Percentiles rank a stretch among this genome's conserved stretches.
These are phyloP conservation scores for Pasiphila rectangulata DNA, from an alignment of 2,888 invertebrate species.

Conservation along the genomic window DNA sequence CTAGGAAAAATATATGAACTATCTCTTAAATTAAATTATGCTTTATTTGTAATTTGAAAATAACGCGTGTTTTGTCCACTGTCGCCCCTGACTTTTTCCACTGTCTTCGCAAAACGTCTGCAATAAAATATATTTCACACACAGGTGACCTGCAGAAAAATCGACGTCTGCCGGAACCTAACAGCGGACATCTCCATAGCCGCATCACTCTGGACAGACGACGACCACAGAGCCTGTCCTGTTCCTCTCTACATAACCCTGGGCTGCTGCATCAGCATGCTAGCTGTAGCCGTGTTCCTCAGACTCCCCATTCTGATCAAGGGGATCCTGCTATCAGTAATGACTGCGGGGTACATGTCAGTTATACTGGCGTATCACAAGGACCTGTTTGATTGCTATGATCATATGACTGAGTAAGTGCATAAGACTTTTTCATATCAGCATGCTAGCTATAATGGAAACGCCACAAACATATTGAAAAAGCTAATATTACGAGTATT, in stretches of 20 bases:
- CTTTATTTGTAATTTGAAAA: too few species aligned
- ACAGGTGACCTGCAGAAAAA: conserved; percentile 72
- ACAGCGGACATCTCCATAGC: conserved; percentile 73
- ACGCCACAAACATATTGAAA: too few species aligned
- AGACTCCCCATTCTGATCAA: conserved; percentile 91
- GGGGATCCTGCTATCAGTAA: conserved; percentile 86
- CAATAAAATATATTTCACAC: conserved; percentile 27
- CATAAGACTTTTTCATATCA: too few species aligned
- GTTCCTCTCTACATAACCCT: conserved; percentile 93
- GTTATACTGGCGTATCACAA: conserved; percentile 91
- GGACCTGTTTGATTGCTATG: conserved; percentile 90
- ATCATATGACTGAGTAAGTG: conserved; percentile 86
- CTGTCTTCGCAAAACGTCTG: not conserved
- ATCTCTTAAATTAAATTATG: too few species aligned
- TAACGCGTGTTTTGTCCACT: too few species aligned
- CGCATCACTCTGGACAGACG: conserved; percentile 64
- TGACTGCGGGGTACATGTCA: conserved; percentile 89
- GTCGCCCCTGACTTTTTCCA: not conserved
- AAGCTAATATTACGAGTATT: too few species aligned
- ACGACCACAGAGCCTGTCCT: conserved; percentile 89
- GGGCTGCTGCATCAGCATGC: conserved; percentile 90
- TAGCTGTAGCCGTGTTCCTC: conserved; percentile 92
- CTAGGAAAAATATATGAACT: too few species aligned
- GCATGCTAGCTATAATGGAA: too few species aligned
- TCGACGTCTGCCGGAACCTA: conserved; percentile 64